These are phyloP conservation scores for Xestia xanthographa DNA, from an alignment of 2,888 invertebrate genomes.

Conservation along the genomic window DNA sequence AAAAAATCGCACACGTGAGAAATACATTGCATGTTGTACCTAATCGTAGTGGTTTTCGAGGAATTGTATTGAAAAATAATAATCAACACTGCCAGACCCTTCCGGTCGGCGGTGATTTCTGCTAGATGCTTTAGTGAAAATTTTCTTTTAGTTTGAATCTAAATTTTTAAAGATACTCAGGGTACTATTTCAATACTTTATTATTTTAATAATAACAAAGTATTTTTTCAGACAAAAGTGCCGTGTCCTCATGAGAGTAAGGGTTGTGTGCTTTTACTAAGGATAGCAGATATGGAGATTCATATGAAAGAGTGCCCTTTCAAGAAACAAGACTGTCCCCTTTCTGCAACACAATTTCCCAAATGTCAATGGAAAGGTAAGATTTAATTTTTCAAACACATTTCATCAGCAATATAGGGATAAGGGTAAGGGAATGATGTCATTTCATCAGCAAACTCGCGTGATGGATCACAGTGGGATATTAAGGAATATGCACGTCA, in stretches of 20 bases:
- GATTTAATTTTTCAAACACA: not conserved
- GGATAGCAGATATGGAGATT: not conserved
- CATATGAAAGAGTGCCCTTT: constrained; percentile 27
- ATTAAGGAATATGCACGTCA: too few species aligned
- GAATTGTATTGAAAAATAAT: not conserved
- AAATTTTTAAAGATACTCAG: not conserved
- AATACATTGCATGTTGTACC: too few species aligned
- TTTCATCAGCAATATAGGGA: too few species aligned
- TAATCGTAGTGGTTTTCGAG: too few species aligned
- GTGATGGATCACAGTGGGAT: not conserved
- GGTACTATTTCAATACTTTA: not conserved
- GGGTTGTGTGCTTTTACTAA: not conserved
- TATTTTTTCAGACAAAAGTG: not conserved
- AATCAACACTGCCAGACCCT: not conserved
- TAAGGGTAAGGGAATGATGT: too few species aligned
- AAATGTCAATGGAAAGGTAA: constrained; percentile 23
- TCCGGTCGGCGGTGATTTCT: not conserved
- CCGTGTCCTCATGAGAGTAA: not conserved
- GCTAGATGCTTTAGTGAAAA: not conserved
- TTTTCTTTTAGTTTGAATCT: not conserved
- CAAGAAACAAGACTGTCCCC: constrained; percentile 13
- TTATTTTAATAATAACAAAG: too few species aligned
- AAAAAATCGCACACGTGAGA: too few species aligned
- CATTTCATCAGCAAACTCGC: too few species aligned
- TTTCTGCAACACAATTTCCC: not conserved